Base-by-base conservation (phyloP, 2,113 vertebrate species). In the Varanus salvator region DNA sequence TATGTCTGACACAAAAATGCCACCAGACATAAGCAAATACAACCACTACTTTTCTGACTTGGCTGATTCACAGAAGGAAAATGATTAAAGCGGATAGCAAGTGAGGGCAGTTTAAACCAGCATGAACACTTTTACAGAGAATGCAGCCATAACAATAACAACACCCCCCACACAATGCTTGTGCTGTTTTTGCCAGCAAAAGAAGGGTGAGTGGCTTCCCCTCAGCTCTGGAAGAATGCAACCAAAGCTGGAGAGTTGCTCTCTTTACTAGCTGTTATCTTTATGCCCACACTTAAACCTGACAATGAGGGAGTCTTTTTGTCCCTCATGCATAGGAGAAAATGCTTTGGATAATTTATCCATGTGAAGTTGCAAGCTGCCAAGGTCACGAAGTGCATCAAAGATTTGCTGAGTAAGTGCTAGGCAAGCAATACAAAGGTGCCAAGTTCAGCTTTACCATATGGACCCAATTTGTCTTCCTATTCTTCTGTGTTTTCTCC, bases 391-490 rank as follows among this genome's bases (percentile, higher is more conserved):
- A 78, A 80, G 88, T 85, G 83, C 74, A 85, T 57, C 11, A 14
- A 17, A 85, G 75, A 85, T 90, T 80, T 85, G 88, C 88, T 85
- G 88, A 90, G 74, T 90, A 85, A 89, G 88, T 85, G 88, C 88
- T 69, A 69, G 50, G 66, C 88, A 90, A 90, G 88, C 88, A 90
- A 71, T 90, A 80, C 74, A 71, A 85, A 90, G 75, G 83, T 90
- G 64, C 50, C 88, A 80, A 57, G 75, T 90, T 90, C 88, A 90
- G 83, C 88, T 85, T 80, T 85, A 90, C 88, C 88, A 90, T 85
- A 85, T 90, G 88, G 88, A 80, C 83, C 88, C 50, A 90, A 90
- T 90, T 90, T 90, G 88, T 90, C 88, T 90, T 90, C 80, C 85
- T 85, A 0, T 57, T 85, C 48, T 85, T 85, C 60, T 80, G 75